Base-by-base conservation (phyloP, 2,888 invertebrate genomes). In the Drosophila paramelanica region DNA sequence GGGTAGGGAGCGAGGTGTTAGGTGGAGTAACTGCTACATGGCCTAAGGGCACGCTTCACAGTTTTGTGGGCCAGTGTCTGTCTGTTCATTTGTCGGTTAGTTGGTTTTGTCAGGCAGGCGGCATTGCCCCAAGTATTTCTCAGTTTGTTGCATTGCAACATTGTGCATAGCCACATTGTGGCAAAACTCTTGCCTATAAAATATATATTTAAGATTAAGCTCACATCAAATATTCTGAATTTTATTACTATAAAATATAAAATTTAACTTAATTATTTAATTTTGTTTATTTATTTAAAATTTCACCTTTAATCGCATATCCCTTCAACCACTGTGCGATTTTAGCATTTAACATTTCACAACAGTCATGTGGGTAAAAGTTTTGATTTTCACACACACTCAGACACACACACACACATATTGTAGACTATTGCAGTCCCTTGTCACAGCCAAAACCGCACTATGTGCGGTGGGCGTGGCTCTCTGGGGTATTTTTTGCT, bases 261-360 rank as follows among this genome's bases (percentile, higher is more conserved):
- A 14, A 39, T 39, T 7, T 31, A 0, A 27, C 31, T 53, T 53
- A 0, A 2, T 23, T 2, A 23, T 39, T 39, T n/a, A n/a, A 2
- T 11, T 38, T 0, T n/a, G 8, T 14, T 5, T 2, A 4, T 31
- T 23, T 17, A 3, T 25, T 8, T 5, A 13, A n/a, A 45, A 45
- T 36, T 55, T 13, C 0, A 13, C 3, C 3, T 0, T 6, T 4
- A 20, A 36, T 17, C n/a, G 4, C 20, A 14, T n/a, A 33, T 8
- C 1, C 3, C 11, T 3, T 41, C 17, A 0, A 50, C 67, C 76
- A 79, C 70, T 66, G 76, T 80, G 76, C 69, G 43, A 60, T 20
- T 72, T 65, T 67, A 43, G 67, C 67, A 78, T 80, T 70, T 55
- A 45, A 64, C 73, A 79, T 72, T 79, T 74, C 25, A 39, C 64